These are phyloP conservation scores for Notodonta ziczac DNA, from an alignment of 2,888 invertebrate species.

Conservation along the genomic window DNA sequence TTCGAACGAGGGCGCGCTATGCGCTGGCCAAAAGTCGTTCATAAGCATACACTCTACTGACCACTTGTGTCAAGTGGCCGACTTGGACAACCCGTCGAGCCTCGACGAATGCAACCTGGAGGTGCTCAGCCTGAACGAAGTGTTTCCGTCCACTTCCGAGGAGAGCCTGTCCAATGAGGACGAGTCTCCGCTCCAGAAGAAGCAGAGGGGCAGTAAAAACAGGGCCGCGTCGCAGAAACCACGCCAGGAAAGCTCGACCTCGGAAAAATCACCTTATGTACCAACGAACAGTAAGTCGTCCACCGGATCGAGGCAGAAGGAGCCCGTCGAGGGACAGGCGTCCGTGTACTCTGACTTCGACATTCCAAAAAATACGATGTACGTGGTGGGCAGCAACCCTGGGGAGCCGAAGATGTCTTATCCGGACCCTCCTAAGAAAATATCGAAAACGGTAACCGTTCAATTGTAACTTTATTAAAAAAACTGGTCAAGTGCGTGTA, in stretches of 20 bases:
- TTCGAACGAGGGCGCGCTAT: slow-evolving; percentile 53
- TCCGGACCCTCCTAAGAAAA: slow-evolving; percentile 74
- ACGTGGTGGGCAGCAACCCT: slow-evolving; percentile 77
- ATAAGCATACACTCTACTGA: slow-evolving; percentile 81
- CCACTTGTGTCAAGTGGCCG: slow-evolving; percentile 71
- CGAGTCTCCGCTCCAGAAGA: slow-evolving; percentile 57
- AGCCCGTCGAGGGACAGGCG: slow-evolving; percentile 56
- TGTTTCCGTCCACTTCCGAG: slow-evolving; percentile 79
- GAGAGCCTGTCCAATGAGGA: slow-evolving; percentile 77
- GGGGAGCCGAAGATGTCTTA: slow-evolving; percentile 80
- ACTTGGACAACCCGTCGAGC: slow-evolving; percentile 53
- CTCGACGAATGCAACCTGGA: slow-evolving; percentile 76
- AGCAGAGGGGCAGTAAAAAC: slow-evolving; percentile 26
- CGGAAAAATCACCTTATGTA: slow-evolving; percentile 57
- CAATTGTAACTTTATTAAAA: not conserved
- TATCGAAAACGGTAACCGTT: slow-evolving; percentile 71
- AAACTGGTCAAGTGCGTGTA: too few relatives aligned
- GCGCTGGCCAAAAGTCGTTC: slow-evolving; percentile 72
- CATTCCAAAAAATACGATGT: slow-evolving; percentile 75
- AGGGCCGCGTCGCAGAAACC: slow-evolving; percentile 40
- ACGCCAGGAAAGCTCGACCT: slow-evolving; percentile 42
- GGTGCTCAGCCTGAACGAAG: slow-evolving; percentile 75
- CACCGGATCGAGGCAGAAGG: slow-evolving; percentile 66
- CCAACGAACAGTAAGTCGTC: slow-evolving; percentile 77
- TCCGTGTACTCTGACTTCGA: slow-evolving; percentile 73